Conservation (phyloP, 1,140 invertebrate species). For the Centruroides vittatus region DNA sequence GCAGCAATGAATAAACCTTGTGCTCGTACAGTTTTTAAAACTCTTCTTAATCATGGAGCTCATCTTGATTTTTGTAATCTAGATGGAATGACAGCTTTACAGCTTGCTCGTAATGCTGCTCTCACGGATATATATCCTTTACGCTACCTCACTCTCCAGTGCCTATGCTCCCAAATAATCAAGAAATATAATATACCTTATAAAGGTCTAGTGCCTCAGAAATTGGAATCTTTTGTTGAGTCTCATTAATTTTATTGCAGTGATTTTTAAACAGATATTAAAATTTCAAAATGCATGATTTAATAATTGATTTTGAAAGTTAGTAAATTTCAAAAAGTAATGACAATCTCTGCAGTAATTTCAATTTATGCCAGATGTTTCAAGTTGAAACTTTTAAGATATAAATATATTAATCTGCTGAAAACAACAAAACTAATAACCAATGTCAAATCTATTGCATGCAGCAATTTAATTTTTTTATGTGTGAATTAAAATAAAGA, state of each 20-base stretch:
- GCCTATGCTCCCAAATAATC: conserved; percentile 61
- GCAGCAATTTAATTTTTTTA: too few species aligned
- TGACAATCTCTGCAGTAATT: too few species aligned
- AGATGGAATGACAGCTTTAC: conserved; percentile 56
- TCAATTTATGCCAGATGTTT: too few species aligned
- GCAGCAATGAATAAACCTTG: conserved; percentile 39
- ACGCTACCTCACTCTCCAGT: conserved; percentile 61
- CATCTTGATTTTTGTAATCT: conserved; percentile 77
- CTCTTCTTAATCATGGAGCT: conserved; percentile 57
- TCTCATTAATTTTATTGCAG: conserved; percentile 4
- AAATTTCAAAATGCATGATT: too few species aligned
- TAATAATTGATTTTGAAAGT: too few species aligned
- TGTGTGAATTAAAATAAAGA: too few species aligned
- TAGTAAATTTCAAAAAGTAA: too few species aligned
- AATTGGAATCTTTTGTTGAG: conserved; percentile 19
- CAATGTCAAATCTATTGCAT: too few species aligned
- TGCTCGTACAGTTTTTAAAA: conserved; percentile 42
- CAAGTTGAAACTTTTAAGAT: too few species aligned
- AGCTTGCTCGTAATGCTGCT: conserved; percentile 35
- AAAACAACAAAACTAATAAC: too few species aligned
- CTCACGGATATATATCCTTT: conserved; percentile 44
- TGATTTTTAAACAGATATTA: too few species aligned
- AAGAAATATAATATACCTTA: conserved; percentile 45
- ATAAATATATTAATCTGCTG: too few species aligned
- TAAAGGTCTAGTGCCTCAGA: conserved; percentile 40